Evolutionary conservation across 2,113 vertebrate species (phyloP).

Genomic region (Bostrychus sinensis): DNA sequence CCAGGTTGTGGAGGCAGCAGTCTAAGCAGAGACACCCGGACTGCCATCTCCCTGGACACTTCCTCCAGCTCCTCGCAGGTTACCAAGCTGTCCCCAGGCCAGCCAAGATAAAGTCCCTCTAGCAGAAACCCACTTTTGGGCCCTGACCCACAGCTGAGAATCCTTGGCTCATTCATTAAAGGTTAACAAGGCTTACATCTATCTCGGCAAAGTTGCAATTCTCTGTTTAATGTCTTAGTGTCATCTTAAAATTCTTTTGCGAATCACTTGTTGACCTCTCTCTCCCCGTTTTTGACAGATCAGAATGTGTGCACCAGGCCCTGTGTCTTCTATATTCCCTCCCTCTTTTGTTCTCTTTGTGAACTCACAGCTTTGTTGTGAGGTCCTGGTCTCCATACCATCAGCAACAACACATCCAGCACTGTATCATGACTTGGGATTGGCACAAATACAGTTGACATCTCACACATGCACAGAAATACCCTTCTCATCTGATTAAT

Average conservation of each 20-base stretch:
- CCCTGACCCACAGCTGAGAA: too few relatives aligned
- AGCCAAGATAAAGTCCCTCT: too few relatives aligned
- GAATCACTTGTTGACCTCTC: constrained; percentile 55
- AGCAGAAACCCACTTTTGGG: too few relatives aligned
- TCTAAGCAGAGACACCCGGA: too few relatives aligned
- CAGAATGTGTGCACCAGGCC: constrained; percentile 78
- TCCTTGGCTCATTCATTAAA: too few relatives aligned
- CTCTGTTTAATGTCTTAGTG: background rate
- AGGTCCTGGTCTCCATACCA: constrained; percentile 81
- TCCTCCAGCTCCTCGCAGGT: too few relatives aligned
- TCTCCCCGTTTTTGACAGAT: constrained; percentile 61
- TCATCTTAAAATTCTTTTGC: constrained; percentile 44
- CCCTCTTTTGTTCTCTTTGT: constrained; percentile 79
- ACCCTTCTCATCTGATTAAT: constrained; percentile 78
- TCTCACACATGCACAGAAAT: constrained; percentile 58
- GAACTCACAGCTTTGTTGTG: constrained; percentile 81
- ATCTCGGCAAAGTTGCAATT: background rate
- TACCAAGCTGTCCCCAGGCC: too few relatives aligned
- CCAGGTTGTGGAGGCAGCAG: too few relatives aligned
- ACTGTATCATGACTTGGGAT: constrained; percentile 67
- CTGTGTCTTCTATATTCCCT: constrained; percentile 69
- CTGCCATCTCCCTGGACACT: too few relatives aligned
- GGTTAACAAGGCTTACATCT: too few relatives aligned
- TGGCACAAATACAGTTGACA: constrained; percentile 49
- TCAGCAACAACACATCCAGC: constrained; percentile 66